Evolutionary conservation across 2,113 vertebrate genomes (phyloP).

Genomic region (Rhabdomys dilectus): DNA sequence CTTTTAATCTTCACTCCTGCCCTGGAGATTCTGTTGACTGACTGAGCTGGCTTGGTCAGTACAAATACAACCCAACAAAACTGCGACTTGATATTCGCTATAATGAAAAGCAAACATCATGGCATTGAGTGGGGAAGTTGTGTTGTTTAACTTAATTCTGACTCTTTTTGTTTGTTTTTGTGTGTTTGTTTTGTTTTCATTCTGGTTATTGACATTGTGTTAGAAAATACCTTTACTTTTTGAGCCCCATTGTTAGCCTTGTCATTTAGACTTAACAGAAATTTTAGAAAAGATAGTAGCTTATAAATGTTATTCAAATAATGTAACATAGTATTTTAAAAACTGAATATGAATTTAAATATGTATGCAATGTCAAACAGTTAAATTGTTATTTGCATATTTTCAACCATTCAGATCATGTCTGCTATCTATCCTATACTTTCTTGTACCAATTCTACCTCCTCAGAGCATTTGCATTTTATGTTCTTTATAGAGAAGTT

Average conservation of each 20-base stretch:
- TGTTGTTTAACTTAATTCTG: background rate
- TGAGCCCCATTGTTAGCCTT: background rate
- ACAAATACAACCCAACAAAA: background rate
- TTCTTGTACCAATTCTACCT: fast-evolving
- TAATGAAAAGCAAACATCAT: background rate
- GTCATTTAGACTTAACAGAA: background rate
- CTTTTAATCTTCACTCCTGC: too few species aligned
- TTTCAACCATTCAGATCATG: background rate
- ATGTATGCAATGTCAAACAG: background rate
- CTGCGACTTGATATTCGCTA: background rate
- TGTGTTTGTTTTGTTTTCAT: background rate
- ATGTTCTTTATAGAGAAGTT: background rate
- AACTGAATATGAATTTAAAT: background rate
- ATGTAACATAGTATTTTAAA: background rate
- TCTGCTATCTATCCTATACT: fast-evolving
- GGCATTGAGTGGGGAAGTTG: background rate
- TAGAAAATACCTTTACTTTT: background rate
- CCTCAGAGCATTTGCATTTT: background rate
- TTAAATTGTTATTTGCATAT: background rate
- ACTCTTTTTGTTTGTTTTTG: too few species aligned
- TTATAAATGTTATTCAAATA: background rate
- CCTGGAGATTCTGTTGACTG: too few species aligned
- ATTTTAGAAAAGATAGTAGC: background rate
- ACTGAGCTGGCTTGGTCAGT: too few species aligned
- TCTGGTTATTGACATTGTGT: background rate